Evolutionary conservation across 2,797 vertebrate genomes (phyloP), one percentile per base, ranked within the genome.

Genomic region (Siniperca obscura): DNA sequence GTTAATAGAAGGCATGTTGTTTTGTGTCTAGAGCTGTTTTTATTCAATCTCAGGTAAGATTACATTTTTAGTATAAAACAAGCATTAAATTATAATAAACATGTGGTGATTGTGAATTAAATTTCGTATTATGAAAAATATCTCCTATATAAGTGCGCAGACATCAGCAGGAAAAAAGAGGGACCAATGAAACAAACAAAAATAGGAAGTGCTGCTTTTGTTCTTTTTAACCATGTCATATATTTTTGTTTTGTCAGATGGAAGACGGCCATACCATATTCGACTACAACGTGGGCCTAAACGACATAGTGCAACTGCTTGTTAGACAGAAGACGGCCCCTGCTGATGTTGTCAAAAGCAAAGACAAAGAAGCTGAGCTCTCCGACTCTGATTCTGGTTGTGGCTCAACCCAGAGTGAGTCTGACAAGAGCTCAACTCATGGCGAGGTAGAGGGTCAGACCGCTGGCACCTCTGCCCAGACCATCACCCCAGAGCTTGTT

Each of bases 231-330:
- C 48, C 3, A 36, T 42, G 52, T 50, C 6, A 7, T n/a, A 46
- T 87, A 1, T 86, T 4, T 84, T 61, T 73, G n/a, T 84, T 12
- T 72, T 9, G 66, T 42, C 66, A 99, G 98, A 99, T 99, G 98
- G 98, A 99, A 81, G 97, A 99, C 0, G 97, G 98, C 2, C 98
- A 99, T 91, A 99, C 98, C 25, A 96, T 99, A 76, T 99, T 99
- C 1, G 98, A 99, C 82, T 99, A 99, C 62, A 98, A 95, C 0
- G 98, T 99, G 14, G 97, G 98, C 14, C 93, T 99, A 19, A 99
- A 99, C 0, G 98, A 99, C 62, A 99, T 98, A 1, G 98, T 99
- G 12, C 98, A 99, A 90, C 96, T 99, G 52, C 93, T 99, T 67
- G 96, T 98, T 2, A 95, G 98, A 60, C 97, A 97, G 89, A 95